Evolutionary conservation across 2,113 vertebrate genomes (phyloP).

Genomic region (Albula glossodonta): DNA sequence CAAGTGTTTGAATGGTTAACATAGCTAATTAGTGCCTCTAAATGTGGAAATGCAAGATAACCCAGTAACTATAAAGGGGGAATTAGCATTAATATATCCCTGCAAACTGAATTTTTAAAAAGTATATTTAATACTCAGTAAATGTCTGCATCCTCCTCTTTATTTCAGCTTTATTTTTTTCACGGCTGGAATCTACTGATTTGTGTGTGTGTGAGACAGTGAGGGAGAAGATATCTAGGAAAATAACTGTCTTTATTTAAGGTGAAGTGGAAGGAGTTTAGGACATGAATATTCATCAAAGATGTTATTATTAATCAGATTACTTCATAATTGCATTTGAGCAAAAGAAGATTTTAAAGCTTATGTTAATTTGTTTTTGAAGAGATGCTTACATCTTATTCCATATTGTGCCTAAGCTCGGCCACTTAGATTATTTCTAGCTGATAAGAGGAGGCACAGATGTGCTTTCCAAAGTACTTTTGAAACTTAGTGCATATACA

Average conservation of each 20-base stretch:
- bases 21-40: conserved; percentile 3
- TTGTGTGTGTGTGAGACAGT: not conserved
- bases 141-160: not conserved
- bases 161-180: not conserved
- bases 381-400: not conserved
- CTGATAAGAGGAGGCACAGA: not conserved
- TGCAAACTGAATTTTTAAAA: not conserved
- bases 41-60: conserved; percentile 3
- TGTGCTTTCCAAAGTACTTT: not conserved
- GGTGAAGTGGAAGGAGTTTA: not conserved
- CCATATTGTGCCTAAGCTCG: not conserved
- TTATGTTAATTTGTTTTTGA: conserved; percentile 2
- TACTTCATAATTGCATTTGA: conserved; percentile 3
- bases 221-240: not conserved
- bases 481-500: not conserved
- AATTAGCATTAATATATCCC: not conserved
- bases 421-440: not conserved
- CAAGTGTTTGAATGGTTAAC: not conserved
- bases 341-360: not conserved
- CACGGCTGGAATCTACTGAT: not conserved
- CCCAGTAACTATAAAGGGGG: not conserved
- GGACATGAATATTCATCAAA: not conserved
- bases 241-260: not conserved
- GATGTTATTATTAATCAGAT: not conserved
- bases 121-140: not conserved